Conservation (phyloP, 1,140 invertebrate genomes). For the Aphaenogaster floridana region DNA sequence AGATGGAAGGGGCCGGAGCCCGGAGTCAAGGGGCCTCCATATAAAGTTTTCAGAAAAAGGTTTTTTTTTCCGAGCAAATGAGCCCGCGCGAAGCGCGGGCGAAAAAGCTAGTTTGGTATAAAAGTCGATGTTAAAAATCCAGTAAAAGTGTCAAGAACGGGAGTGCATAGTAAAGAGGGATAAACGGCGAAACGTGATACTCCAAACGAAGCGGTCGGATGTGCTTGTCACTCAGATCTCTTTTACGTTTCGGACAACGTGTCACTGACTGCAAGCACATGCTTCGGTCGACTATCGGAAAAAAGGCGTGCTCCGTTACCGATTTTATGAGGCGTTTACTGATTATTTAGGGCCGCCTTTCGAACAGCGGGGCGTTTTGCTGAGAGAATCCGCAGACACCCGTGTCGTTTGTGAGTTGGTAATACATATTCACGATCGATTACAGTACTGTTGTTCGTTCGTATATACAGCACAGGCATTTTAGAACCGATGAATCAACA, state of each 20-base stretch:
- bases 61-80: too few species aligned
- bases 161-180: not conserved
- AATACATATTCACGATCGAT: slow-evolving; percentile 33
- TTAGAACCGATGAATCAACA: slow-evolving; percentile 62
- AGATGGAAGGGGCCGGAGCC: too few species aligned
- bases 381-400: slow-evolving; percentile 6
- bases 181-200: slow-evolving; percentile 29
- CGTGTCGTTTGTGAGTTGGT: slow-evolving; percentile 10
- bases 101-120: not conserved
- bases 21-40: too few species aligned
- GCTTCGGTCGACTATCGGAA: not conserved
- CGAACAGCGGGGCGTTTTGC: slow-evolving; percentile 9
- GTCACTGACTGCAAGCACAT: not conserved
- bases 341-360: slow-evolving; percentile 37
- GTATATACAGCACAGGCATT: slow-evolving; percentile 41
- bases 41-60: too few species aligned
- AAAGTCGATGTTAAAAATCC: not conserved
- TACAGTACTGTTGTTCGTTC: slow-evolving; percentile 32
- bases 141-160: not conserved
- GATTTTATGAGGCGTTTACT: slow-evolving; percentile 48
- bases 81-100: too few species aligned
- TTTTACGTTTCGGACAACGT: slow-evolving; percentile 47
- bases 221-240: slow-evolving; percentile 19
- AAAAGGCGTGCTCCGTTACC: slow-evolving; percentile 5
- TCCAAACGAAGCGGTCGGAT: slow-evolving; percentile 25